These are phyloP conservation scores for Nanorana parkeri DNA, from an alignment of 2,113 vertebrate genomes.

Conservation along the genomic window DNA sequence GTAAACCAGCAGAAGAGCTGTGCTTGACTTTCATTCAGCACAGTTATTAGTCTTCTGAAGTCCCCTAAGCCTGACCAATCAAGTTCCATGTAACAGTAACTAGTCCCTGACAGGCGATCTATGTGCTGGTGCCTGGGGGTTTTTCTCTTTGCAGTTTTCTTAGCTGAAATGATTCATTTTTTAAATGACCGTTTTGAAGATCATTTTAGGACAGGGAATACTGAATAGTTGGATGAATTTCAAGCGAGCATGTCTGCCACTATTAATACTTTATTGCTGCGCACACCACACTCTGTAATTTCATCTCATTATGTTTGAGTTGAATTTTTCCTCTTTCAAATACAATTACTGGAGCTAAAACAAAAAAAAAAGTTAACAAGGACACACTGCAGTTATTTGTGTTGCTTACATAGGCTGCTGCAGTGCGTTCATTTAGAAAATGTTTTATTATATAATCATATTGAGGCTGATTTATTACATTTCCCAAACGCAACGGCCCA, in stretches of 20 bases:
- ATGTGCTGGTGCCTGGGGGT: too few species aligned
- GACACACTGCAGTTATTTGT: background rate
- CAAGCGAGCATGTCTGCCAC: background rate
- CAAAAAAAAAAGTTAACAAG: background rate
- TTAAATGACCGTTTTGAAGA: background rate
- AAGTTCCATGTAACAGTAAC: too few species aligned
- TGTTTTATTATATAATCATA: too few species aligned
- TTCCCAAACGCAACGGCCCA: too few species aligned
- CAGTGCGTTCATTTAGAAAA: too few species aligned
- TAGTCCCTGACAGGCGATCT: too few species aligned
- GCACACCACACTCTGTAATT: background rate
- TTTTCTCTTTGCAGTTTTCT: background rate
- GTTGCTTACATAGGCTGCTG: too few species aligned
- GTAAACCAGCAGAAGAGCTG: too few species aligned
- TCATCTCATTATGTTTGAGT: constrained; percentile 10
- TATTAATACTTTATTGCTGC: constrained; percentile 15
- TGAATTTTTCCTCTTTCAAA: background rate
- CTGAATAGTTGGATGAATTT: constrained; percentile 7
- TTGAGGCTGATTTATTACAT: too few species aligned
- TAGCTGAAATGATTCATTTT: background rate
- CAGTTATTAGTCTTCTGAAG: too few species aligned
- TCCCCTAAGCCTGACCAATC: too few species aligned
- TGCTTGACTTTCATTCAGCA: too few species aligned
- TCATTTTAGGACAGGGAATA: background rate
- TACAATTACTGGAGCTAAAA: background rate